phyloP scores from a whole-genome alignment of 2,797 vertebrate species.

The Austrolebias charrua region DNA sequence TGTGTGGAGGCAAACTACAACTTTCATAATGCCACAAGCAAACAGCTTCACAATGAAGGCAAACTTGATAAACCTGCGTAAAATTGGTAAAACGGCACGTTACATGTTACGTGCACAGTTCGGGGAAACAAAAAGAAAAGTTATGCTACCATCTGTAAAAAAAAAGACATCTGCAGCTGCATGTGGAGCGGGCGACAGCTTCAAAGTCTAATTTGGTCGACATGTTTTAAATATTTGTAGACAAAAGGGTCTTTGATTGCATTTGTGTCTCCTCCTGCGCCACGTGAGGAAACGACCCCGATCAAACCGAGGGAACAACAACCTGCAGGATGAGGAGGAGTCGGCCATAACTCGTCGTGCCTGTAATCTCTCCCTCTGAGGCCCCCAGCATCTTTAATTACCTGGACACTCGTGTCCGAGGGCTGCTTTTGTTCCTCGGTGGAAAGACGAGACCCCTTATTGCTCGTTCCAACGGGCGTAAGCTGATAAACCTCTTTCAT shows the following conservation, averaged over 20 bases:
- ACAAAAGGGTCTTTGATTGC: slow-evolving; percentile 24
- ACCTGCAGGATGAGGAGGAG: slow-evolving; percentile 35
- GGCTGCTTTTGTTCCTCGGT: slow-evolving; percentile 55
- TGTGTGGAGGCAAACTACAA: too few species aligned
- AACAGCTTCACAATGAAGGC: too few species aligned
- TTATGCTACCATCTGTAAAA: too few species aligned
- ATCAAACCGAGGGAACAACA: slow-evolving; percentile 37
- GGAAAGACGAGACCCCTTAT: slow-evolving; percentile 74
- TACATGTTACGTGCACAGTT: too few species aligned
- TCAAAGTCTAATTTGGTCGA: slow-evolving; percentile 31
- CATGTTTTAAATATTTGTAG: slow-evolving; percentile 13
- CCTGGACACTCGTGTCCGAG: slow-evolving; percentile 72
- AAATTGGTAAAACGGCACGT: too few species aligned
- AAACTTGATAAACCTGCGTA: too few species aligned
- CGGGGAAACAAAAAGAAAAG: too few species aligned
- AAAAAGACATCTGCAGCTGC: neutral
- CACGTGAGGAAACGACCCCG: slow-evolving; percentile 27
- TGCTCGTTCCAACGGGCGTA: slow-evolving; percentile 79
- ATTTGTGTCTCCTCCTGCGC: slow-evolving; percentile 24
- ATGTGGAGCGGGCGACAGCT: neutral
- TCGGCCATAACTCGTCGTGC: slow-evolving; percentile 29
- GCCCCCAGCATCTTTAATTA: slow-evolving; percentile 72
- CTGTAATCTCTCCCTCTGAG: slow-evolving; percentile 72
- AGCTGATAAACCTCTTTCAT: slow-evolving; percentile 80
- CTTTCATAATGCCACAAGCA: too few species aligned